Base-by-base conservation (phyloP, 1,140 invertebrate species). In the Drosophila orena region DNA sequence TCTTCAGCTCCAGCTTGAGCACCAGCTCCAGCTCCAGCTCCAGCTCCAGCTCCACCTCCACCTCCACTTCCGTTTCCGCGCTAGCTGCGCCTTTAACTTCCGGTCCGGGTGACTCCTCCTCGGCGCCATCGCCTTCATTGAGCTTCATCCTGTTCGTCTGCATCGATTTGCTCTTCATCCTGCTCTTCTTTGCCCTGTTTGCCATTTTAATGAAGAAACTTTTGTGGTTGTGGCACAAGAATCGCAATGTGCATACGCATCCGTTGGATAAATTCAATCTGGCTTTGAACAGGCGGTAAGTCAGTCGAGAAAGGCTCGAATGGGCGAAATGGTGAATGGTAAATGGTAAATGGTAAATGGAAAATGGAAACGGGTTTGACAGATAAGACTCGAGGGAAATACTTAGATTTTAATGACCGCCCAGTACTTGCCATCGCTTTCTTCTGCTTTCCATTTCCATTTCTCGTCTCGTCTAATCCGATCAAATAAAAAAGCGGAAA, bases 131-230 rank as follows among this genome's bases (percentile, higher is more conserved):
- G 68, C 79, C 85, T 6, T 77, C 85, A 3, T 37, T 91, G n/a
- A 91, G 81, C 71, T 92, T 92, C 68, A 69, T 92, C 54, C 77
- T 92, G 24, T 92, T 92, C 79, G 64, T 86, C 61, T 81, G 85
- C 69, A 81, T 92, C 60, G 91, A 92, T 89, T 72, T 90, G 70
- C 80, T 92, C 40, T 91, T 92, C 74, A 77, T 92, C 72, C 69
- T 92, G 43, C 91, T 92, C 38, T 92, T 92, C 76, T 69, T 64
- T 61, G 86, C 85, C 27, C 79, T 92, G 52, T 81, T 93, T 66
- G 86, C 91, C 61, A 93, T 93, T 89, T 93, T 94, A 71, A 93
- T 93, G 62, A 91, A 92, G 70, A 92, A 92, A 79, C 91, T 92
- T 91, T 91, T 91, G 86, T 92, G 90, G 91, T 49, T 91, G 54